Base-by-base conservation (phyloP, 1,140 invertebrate species). In the Drosophila melanica region DNA sequence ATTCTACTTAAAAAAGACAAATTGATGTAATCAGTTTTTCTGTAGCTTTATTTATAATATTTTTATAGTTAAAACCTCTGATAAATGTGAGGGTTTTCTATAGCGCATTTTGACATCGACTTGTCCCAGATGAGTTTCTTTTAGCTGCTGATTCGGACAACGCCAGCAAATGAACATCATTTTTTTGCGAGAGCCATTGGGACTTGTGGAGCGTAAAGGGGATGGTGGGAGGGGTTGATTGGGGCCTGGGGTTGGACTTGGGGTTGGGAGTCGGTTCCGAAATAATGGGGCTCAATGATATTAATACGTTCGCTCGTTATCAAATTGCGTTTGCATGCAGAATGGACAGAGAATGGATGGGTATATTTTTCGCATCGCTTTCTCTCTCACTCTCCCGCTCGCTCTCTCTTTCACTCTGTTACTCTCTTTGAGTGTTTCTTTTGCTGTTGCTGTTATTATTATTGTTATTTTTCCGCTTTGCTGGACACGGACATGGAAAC, bases 231-330 rank as follows among this genome's bases (percentile, higher is more conserved):
- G 48, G 6, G 51, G 45, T n/a, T 35, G 7, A 1, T 11, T 16
- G 50, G 72, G 47, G 42, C 14, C 39, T 14, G 14, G 53, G 54
- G 48, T 10, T 60, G 45, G n/a, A 53, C 60, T 14, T 48, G 48
- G 58, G 59, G 59, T 16, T 45, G 20, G 20, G 20, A 23, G 20
- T 27, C 27, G 41, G 42, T 66, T 72, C 55, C 76, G 79, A 84
- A 80, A 77, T 89, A 89, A 89, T 89, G 84, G 84, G 62, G 79
- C 76, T 77, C 84, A 86, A 90, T 90, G 78, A 89, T 90, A 90
- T 90, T 90, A 90, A 90, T 90, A 90, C 80, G 87, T 90, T 90
- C 87, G 89, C 87, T 90, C 87, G 87, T 90, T 90, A 90, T 90
- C 87, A 90, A 90, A 90, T 90, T 82, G 87, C 79, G 78, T 87